Conservation (phyloP, 2,113 vertebrate species). For the Psephotus haematonotus region DNA sequence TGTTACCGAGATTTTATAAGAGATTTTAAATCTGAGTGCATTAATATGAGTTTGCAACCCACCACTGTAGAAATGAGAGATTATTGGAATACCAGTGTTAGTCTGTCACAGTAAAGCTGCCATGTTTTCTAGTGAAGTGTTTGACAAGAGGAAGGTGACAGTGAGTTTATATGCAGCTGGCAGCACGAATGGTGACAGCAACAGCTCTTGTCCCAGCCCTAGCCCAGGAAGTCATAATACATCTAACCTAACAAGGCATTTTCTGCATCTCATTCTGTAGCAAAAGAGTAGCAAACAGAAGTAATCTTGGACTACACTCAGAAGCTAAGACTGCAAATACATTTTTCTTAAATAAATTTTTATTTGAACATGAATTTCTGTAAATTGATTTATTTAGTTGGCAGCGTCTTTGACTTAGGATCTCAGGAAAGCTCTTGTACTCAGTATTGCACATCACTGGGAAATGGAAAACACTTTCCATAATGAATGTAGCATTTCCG, state of each 20-base stretch:
- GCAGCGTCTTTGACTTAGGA: background rate
- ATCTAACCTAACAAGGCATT: background rate
- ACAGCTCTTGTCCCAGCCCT: background rate
- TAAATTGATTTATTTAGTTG: background rate
- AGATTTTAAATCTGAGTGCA: background rate
- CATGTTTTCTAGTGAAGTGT: background rate
- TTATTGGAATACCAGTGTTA: background rate
- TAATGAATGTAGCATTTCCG: background rate
- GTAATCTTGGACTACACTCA: background rate
- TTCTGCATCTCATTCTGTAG: background rate
- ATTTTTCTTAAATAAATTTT: background rate
- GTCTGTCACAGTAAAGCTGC: background rate
- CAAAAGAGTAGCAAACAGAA: background rate
- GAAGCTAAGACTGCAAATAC: background rate
- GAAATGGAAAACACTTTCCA: background rate
- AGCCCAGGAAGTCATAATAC: background rate
- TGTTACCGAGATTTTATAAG: background rate
- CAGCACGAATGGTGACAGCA: background rate
- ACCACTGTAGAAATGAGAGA: background rate
- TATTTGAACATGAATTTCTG: background rate
- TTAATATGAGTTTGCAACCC: background rate
- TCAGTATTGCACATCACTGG: background rate
- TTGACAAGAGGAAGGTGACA: constrained; percentile 3
- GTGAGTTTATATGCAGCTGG: background rate
- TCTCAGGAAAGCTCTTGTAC: background rate